A percentile compares a stretch with the other conserved stretches of the same genome.
phyloP scores from a whole-genome alignment of 2,113 vertebrate species.

The Clarias gariepinus region DNA sequence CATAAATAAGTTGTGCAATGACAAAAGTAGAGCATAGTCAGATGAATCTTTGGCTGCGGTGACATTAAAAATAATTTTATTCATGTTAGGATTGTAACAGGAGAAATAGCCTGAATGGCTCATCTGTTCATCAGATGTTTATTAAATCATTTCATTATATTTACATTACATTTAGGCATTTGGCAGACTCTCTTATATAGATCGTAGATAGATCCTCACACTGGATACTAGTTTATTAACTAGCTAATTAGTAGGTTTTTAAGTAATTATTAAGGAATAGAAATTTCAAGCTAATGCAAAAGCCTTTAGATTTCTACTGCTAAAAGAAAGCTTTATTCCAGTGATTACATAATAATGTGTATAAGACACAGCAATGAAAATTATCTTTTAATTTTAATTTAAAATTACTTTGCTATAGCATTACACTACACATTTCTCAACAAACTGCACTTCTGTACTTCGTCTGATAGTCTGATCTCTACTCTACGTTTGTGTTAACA shows the following conservation, averaged over 20 bases:
- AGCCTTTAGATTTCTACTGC: background rate
- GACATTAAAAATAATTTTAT: background rate
- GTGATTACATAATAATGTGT: too few relatives aligned
- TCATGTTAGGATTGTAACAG: background rate
- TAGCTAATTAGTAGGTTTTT: too few relatives aligned
- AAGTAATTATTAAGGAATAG: too few relatives aligned
- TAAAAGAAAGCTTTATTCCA: background rate
- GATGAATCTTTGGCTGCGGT: background rate
- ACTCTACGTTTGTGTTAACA: background rate
- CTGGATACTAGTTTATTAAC: too few relatives aligned
- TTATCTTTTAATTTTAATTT: background rate
- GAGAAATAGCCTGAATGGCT: background rate
- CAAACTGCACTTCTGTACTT: background rate
- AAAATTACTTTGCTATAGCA: background rate
- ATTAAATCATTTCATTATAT: background rate
- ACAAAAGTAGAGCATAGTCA: too few relatives aligned
- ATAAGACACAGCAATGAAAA: background rate
- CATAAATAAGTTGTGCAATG: too few relatives aligned
- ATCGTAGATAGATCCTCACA: too few relatives aligned
- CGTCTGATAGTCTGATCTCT: background rate
- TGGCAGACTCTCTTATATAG: too few relatives aligned
- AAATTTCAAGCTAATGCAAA: background rate
- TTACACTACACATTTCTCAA: background rate
- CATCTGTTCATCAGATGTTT: background rate
- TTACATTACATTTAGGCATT: too few relatives aligned